These are phyloP conservation scores for Scyliorhinus canicula DNA, from an alignment of 2,797 vertebrate genomes.

Conservation along the genomic window DNA sequence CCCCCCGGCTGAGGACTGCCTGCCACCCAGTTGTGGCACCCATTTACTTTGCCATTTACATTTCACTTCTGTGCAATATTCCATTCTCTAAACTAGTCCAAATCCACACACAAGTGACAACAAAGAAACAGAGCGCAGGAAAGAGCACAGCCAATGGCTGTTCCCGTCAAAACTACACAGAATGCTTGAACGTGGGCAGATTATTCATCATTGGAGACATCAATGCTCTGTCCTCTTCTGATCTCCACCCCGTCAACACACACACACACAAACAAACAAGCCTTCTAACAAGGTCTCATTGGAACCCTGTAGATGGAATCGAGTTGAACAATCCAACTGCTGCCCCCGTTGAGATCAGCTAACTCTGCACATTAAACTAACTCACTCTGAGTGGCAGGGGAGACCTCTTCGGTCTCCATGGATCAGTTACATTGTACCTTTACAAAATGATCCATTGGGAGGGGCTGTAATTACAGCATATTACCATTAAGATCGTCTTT, in stretches of 20 bases:
- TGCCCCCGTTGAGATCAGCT: neutral
- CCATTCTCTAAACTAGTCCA: neutral
- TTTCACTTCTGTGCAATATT: neutral
- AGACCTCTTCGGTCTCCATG: neutral
- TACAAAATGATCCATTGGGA: neutral
- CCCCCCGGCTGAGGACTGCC: neutral
- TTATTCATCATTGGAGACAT: neutral
- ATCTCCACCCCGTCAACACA: neutral
- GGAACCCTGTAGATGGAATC: neutral
- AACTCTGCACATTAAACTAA: neutral
- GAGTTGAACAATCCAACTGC: neutral
- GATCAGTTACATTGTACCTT: neutral
- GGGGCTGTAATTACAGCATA: neutral
- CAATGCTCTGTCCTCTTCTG: neutral
- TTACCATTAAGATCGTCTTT: neutral
- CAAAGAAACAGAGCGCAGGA: neutral
- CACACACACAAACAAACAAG: neutral
- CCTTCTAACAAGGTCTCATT: neutral
- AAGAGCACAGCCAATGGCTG: neutral
- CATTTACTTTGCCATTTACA: neutral
- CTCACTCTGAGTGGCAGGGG: neutral
- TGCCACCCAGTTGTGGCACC: neutral
- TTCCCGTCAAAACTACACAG: neutral
- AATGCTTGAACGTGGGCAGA: neutral
- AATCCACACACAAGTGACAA: neutral